These are phyloP conservation scores for Cranoglanis bouderius DNA, from an alignment of 2,113 vertebrate genomes.

Conservation along the genomic window DNA sequence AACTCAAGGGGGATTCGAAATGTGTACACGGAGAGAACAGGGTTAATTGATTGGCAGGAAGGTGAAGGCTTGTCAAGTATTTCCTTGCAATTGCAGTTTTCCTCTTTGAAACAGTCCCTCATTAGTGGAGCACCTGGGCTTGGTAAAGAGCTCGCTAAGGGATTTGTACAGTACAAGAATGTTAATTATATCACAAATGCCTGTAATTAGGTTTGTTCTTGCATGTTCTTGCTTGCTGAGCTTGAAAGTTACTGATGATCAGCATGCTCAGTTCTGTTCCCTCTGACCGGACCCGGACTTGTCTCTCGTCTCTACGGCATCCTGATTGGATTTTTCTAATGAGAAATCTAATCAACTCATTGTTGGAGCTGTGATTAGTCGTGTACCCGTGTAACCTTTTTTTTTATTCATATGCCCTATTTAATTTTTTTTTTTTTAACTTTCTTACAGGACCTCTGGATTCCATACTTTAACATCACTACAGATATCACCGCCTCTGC, in stretches of 20 bases:
- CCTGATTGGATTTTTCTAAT: neutral
- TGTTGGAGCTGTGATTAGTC: neutral
- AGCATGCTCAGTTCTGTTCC: neutral
- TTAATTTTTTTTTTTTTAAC: neutral
- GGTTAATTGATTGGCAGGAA: neutral
- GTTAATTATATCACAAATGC: constrained; percentile 14
- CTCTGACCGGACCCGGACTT: neutral
- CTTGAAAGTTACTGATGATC: neutral
- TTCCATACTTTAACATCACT: constrained; percentile 90
- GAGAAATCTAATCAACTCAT: neutral
- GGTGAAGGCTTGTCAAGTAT: neutral
- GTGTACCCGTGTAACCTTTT: neutral
- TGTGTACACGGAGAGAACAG: neutral
- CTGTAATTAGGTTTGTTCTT: neutral
- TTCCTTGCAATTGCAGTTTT: neutral
- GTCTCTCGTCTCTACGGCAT: neutral
- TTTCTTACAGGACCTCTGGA: constrained; percentile 84
- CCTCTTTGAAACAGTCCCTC: neutral
- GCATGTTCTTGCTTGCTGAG: neutral
- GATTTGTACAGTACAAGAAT: neutral
- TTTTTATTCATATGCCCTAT: neutral
- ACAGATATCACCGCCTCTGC: constrained; percentile 90
- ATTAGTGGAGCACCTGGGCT: neutral
- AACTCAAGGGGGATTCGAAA: neutral
- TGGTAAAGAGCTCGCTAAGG: neutral